Evolutionary conservation across 2,888 invertebrate species (phyloP).

Genomic region (Leucophora obtusa): DNA sequence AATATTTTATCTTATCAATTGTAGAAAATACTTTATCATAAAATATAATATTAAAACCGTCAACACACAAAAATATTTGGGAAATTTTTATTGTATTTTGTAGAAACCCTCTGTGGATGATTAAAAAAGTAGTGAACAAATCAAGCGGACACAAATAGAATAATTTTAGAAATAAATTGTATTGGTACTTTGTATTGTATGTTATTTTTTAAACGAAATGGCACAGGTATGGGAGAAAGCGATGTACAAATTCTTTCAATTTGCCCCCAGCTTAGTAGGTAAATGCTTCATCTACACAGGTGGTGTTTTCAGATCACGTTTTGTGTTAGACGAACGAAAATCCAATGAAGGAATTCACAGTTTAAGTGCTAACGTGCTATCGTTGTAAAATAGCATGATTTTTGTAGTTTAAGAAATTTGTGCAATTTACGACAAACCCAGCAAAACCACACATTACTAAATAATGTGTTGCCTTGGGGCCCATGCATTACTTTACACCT

Average conservation of each 20-base stretch:
- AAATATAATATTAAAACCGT: not conserved
- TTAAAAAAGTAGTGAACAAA: not conserved
- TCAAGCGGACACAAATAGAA: conserved; percentile 9
- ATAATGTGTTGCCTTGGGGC: too few relatives aligned
- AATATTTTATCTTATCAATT: conserved; percentile 56
- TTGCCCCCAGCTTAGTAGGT: conserved; percentile 73
- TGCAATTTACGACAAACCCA: too few relatives aligned
- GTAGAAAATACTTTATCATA: conserved; percentile 44
- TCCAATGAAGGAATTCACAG: too few relatives aligned
- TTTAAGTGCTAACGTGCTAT: too few relatives aligned
- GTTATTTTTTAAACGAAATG: conserved; percentile 58
- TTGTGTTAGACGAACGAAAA: too few relatives aligned
- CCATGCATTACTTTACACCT: too few relatives aligned
- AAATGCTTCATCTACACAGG: conserved; percentile 45
- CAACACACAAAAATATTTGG: not conserved
- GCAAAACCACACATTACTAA: too few relatives aligned
- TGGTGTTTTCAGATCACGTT: too few relatives aligned
- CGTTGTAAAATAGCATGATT: too few relatives aligned
- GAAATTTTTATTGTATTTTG: not conserved
- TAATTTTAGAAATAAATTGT: not conserved
- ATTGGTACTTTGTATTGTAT: conserved; percentile 3
- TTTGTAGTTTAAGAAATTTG: too few relatives aligned
- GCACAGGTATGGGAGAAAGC: conserved; percentile 70
- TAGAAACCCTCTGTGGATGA: not conserved
- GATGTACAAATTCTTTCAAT: conserved; percentile 70